A percentile compares a stretch with the other conserved stretches of the same genome.
These are phyloP conservation scores for Holothuria scabra DNA, from an alignment of 53 echinoderm and acorn worm genomes.

Conservation along the genomic window DNA sequence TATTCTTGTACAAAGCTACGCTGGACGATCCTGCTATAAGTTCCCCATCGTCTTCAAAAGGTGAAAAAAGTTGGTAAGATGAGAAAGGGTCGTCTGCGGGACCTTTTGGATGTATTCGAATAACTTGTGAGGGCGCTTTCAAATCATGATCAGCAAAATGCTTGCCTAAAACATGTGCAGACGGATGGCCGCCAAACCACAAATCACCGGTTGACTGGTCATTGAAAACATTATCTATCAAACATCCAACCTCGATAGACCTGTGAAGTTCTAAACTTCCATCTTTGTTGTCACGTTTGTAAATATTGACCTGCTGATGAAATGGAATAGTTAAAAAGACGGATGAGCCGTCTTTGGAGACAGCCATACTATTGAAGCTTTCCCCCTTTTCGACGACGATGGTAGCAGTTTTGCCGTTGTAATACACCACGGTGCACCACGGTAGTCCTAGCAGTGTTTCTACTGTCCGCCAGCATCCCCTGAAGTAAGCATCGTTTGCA, in stretches of 20 bases:
- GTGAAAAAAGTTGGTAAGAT: conserved; percentile 9
- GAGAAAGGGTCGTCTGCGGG: conserved; percentile 10
- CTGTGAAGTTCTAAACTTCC: not conserved
- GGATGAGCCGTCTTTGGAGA: not conserved
- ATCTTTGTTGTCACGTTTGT: not conserved
- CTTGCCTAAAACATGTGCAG: conserved; percentile 14
- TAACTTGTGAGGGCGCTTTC: conserved; percentile 61
- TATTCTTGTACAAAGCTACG: conserved; percentile 6
- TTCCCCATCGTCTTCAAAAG: conserved; percentile 36
- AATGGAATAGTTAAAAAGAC: conserved; percentile 2
- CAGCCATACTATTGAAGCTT: not conserved
- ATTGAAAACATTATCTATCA: conserved; percentile 59
- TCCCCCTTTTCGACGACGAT: not conserved
- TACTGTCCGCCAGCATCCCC: conserved; percentile 24
- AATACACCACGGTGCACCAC: conserved; percentile 62
- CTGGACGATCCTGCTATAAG: conserved; percentile 18
- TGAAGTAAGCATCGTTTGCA: conserved; percentile 15
- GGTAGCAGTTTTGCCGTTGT: conserved; percentile 50
- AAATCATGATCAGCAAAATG: conserved; percentile 57
- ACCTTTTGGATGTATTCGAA: conserved; percentile 25
- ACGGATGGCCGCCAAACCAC: conserved; percentile 63
- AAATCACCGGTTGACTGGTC: conserved; percentile 66
- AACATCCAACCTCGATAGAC: conserved; percentile 43
- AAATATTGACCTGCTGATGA: not conserved
- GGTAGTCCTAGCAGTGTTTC: conserved; percentile 48